Percentiles rank a stretch among this genome's conserved stretches.
Conservation (phyloP, 2,797 vertebrate species). For the Chaetodon trifasciatus region DNA sequence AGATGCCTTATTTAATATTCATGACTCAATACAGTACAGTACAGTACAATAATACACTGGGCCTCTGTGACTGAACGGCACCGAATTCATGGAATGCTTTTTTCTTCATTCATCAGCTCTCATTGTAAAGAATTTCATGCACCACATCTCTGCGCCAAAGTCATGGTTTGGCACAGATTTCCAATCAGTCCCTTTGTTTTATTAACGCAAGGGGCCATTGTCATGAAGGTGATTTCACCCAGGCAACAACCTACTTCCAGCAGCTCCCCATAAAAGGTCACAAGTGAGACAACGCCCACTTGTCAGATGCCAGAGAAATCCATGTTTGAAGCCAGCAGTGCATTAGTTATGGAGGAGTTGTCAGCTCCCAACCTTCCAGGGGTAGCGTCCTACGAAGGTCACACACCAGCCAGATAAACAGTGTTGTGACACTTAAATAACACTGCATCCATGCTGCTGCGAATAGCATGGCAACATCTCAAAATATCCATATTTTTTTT, state of each 20-base stretch:
- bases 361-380: slow-evolving; percentile 31
- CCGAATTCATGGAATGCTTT: neutral
- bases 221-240: slow-evolving; percentile 28
- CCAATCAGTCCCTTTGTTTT: neutral
- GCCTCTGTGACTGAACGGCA: neutral
- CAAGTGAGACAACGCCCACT: slow-evolving; percentile 59
- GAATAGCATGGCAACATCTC: slow-evolving; percentile 73
- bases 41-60: slow-evolving; percentile 1
- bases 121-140: slow-evolving; percentile 2
- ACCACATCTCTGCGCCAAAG: neutral
- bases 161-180: slow-evolving; percentile 16
- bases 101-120: neutral
- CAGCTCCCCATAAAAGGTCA: slow-evolving; percentile 51
- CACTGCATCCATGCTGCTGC: slow-evolving; percentile 18
- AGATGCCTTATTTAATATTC: neutral
- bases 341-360: slow-evolving; percentile 45
- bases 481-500: slow-evolving; percentile 66
- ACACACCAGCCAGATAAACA: slow-evolving; percentile 59
- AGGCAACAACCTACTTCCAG: slow-evolving; percentile 37
- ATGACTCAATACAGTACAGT: neutral
- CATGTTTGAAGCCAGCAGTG: slow-evolving; percentile 42
- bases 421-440: slow-evolving; percentile 56
- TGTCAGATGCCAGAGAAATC: slow-evolving; percentile 66
- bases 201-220: slow-evolving; percentile 18
- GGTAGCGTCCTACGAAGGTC: slow-evolving; percentile 60